Conservation (phyloP, 1,140 invertebrate species). For the Pararge aegeria region DNA sequence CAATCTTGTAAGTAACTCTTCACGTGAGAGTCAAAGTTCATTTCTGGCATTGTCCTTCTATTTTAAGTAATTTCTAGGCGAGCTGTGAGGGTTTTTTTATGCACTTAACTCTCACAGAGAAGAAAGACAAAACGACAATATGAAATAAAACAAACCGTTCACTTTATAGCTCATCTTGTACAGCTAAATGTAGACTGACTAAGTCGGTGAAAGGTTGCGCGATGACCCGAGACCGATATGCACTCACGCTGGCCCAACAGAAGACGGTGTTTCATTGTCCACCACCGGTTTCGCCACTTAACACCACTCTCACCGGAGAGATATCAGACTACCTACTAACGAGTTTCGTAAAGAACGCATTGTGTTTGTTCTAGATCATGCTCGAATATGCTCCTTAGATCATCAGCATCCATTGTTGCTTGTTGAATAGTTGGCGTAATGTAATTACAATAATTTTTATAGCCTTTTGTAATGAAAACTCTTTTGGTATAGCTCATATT, state of each 20-base stretch:
- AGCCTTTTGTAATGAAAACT: slow-evolving; percentile 15
- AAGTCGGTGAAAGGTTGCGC: slow-evolving; percentile 60
- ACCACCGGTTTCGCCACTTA: slow-evolving; percentile 65
- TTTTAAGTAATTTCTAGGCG: too few relatives aligned
- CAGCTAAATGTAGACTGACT: background rate
- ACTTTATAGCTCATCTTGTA: background rate
- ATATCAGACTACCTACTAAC: slow-evolving; percentile 68
- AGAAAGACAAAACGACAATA: too few relatives aligned
- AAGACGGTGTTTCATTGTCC: slow-evolving; percentile 56
- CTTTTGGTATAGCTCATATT: background rate
- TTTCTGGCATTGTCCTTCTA: too few relatives aligned
- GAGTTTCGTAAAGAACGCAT: slow-evolving; percentile 70
- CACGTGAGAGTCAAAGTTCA: too few relatives aligned
- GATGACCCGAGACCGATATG: slow-evolving; percentile 58
- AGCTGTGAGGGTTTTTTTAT: too few relatives aligned
- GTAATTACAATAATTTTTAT: slow-evolving; percentile 17
- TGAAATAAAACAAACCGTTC: background rate
- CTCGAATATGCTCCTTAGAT: slow-evolving; percentile 41
- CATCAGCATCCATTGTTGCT: slow-evolving; percentile 42
- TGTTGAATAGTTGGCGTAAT: slow-evolving; percentile 21
- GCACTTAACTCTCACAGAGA: too few relatives aligned
- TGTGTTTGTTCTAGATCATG: slow-evolving; percentile 70
- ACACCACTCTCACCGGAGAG: slow-evolving; percentile 66
- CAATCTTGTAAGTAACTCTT: too few relatives aligned
- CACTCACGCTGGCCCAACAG: slow-evolving; percentile 37